phyloP scores from a whole-genome alignment of 2,113 vertebrate genomes.

The Artemisiospiza belli region DNA sequence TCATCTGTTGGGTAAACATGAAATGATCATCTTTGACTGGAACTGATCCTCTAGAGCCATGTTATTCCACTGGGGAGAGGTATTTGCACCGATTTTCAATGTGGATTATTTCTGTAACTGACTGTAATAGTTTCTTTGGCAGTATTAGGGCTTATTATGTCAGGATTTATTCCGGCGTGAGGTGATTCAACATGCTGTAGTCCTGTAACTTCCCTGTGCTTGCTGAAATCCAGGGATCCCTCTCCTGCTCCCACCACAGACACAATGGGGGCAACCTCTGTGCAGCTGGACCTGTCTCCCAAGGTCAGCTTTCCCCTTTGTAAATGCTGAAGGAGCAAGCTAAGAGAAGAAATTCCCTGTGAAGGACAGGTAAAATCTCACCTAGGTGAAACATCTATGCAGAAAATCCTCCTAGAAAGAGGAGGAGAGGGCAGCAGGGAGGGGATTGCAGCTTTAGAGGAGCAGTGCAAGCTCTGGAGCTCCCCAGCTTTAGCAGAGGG shows the following conservation, averaged over 20 bases:
- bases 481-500: not conserved
- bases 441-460: not conserved
- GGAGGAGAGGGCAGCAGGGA: not conserved
- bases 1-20: slow-evolving; percentile 12
- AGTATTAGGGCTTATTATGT: slow-evolving; percentile 61
- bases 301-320: not conserved
- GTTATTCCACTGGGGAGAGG: slow-evolving; percentile 22
- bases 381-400: not conserved
- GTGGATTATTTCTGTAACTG: slow-evolving; percentile 60
- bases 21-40: slow-evolving; percentile 21
- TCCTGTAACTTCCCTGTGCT: not conserved
- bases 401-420: not conserved
- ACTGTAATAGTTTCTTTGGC: slow-evolving; percentile 60
- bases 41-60: slow-evolving; percentile 44
- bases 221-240: not conserved
- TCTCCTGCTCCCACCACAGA: not conserved
- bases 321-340: not conserved
- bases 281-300: not conserved
- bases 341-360: not conserved
- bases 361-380: not conserved
- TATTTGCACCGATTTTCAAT: slow-evolving; percentile 17
- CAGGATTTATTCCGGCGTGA: slow-evolving; percentile 51
- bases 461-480: not conserved
- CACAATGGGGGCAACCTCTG: not conserved
- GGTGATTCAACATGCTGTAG: slow-evolving; percentile 10